Conservation (phyloP, 2,888 invertebrate genomes). For the Apodemia mormo region DNA sequence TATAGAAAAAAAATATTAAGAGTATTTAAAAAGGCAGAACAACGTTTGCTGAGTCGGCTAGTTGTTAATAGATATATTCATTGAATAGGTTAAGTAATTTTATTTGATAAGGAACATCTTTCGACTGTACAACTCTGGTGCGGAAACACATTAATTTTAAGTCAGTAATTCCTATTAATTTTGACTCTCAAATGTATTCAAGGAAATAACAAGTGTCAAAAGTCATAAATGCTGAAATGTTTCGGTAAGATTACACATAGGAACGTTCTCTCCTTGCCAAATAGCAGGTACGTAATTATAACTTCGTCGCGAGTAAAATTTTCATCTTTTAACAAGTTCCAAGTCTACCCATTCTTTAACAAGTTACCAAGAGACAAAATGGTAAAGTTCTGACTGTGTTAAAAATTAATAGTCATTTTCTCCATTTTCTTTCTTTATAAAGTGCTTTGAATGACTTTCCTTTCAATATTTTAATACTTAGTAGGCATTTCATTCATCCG, state of each 20-base stretch:
- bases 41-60: no score
- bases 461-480: slow-evolving; percentile 13
- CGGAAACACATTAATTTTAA: no score
- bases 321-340: slow-evolving; percentile 14
- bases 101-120: no score
- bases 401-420: slow-evolving; percentile 27
- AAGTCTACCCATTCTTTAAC: slow-evolving; percentile 11
- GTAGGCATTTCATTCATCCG: not conserved
- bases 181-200: not conserved
- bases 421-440: slow-evolving; percentile 12
- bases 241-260: not conserved
- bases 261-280: not conserved
- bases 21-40: no score
- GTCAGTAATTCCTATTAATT: no score
- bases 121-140: no score
- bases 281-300: slow-evolving; percentile 13
- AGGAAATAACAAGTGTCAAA: not conserved
- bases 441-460: slow-evolving; percentile 5
- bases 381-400: slow-evolving; percentile 25
- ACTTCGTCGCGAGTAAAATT: slow-evolving; percentile 4
- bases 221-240: not conserved
- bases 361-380: slow-evolving; percentile 13
- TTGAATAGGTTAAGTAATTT: no score
- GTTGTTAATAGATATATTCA: no score
- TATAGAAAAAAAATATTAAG: no score